These are phyloP conservation scores for Anthophora plumipes DNA, from an alignment of 2,888 invertebrate genomes.

Conservation along the genomic window DNA sequence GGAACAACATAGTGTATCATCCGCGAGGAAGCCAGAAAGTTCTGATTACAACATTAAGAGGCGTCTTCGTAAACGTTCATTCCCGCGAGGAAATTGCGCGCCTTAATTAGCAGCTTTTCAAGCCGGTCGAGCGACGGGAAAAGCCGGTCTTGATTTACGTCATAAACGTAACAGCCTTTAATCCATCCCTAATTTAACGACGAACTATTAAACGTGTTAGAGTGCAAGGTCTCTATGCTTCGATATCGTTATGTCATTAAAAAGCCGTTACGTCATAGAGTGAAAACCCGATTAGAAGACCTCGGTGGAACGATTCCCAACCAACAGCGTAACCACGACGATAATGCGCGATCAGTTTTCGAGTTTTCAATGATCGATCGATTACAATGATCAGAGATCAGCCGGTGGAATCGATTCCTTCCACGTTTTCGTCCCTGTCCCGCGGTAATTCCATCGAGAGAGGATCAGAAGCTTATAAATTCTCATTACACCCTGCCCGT, in stretches of 20 bases:
- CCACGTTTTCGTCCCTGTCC: constrained; percentile 12
- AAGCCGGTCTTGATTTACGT: constrained; percentile 52
- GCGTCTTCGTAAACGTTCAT: constrained; percentile 38
- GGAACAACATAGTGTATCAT: constrained; percentile 3
- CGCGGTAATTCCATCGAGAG: constrained; percentile 18
- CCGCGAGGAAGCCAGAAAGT: constrained; percentile 20
- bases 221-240: constrained; percentile 21
- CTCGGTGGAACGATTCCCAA: constrained; percentile 24
- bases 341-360: constrained; percentile 33
- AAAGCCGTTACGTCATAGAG: constrained; percentile 52
- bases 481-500: constrained; percentile 38
- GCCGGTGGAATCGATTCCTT: constrained; percentile 22
- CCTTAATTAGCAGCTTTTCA: constrained; percentile 60
- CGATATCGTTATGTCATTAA: constrained; percentile 54
- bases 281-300: constrained; percentile 1
- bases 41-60: constrained; percentile 49
- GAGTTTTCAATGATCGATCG: constrained; percentile 51
- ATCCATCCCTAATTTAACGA: constrained; percentile 64
- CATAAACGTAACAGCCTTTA: constrained; percentile 62
- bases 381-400: constrained; percentile 42
- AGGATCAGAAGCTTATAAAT: constrained; percentile 53
- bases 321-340: constrained; percentile 31
- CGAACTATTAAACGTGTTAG: constrained; percentile 41
- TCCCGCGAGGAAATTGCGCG: constrained; percentile 38
- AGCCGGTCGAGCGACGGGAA: not conserved